Evolutionary conservation across 2,888 invertebrate genomes (phyloP).

Genomic region (Calameuta filiformis): DNA sequence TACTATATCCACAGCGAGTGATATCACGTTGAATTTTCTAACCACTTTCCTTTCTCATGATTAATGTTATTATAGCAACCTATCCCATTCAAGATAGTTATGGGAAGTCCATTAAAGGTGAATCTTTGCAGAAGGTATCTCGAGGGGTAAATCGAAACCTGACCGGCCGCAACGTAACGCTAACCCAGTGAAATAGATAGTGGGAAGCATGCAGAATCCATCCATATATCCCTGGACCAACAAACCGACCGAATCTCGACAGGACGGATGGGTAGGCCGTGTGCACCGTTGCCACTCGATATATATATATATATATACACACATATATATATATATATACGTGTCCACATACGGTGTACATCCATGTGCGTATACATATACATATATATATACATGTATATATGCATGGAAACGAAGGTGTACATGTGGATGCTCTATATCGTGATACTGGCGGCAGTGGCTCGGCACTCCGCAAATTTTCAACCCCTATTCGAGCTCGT

Average conservation of each 20-base stretch:
- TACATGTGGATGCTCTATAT: neutral
- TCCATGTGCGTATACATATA: neutral
- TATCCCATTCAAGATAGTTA: neutral
- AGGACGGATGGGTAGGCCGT: constrained; percentile 55
- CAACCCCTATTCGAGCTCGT: constrained; percentile 56
- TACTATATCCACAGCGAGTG: too few species aligned
- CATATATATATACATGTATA: too few species aligned
- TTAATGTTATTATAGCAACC: neutral
- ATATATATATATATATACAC: too few species aligned
- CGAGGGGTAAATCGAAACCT: neutral
- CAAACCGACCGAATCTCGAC: constrained; percentile 61
- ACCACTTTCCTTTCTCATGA: neutral
- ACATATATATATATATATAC: too few species aligned
- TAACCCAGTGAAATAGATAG: constrained; percentile 62
- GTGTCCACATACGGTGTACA: neutral
- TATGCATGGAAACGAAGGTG: constrained; percentile 4
- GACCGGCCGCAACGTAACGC: constrained; percentile 42
- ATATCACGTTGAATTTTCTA: too few species aligned
- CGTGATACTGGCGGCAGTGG: constrained; percentile 32
- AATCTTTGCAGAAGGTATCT: neutral
- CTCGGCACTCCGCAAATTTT: constrained; percentile 61
- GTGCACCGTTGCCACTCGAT: constrained; percentile 37
- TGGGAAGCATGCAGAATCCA: constrained; percentile 40
- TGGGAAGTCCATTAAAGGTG: neutral
- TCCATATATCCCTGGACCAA: constrained; percentile 58